These are phyloP conservation scores for Tenthredo mesomela DNA, from an alignment of 2,888 invertebrate species.

Conservation along the genomic window DNA sequence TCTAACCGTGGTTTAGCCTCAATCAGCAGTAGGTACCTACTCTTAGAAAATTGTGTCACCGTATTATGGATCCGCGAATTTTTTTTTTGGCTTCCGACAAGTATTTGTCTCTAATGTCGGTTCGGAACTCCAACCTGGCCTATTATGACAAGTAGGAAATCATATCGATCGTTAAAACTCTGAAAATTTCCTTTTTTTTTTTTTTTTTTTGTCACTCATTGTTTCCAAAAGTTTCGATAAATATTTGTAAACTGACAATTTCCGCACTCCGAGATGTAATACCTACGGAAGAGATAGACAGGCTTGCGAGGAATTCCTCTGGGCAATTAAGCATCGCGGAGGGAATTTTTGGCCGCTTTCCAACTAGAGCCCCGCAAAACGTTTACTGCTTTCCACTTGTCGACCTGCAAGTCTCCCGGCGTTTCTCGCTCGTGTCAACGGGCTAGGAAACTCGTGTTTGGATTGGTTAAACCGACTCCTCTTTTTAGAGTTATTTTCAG, in stretches of 20 bases:
- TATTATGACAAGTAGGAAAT: no score
- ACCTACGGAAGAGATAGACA: background rate
- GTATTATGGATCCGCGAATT: background rate
- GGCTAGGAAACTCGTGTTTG: slow-evolving; percentile 26
- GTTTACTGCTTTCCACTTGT: slow-evolving; percentile 47
- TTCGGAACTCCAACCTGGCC: no score
- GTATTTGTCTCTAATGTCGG: no score
- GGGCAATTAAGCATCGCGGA: slow-evolving; percentile 38
- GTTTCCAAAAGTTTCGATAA: background rate
- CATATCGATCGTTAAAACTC: no score
- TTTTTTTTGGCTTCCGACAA: no score
- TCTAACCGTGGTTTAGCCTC: slow-evolving; percentile 40
- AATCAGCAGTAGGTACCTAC: background rate
- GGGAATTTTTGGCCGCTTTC: slow-evolving; percentile 46
- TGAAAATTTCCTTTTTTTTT: background rate
- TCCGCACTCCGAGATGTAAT: background rate
- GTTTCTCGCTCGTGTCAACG: slow-evolving; percentile 32
- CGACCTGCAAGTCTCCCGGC: background rate
- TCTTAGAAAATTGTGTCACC: slow-evolving; percentile 12
- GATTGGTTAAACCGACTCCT: slow-evolving; percentile 35
- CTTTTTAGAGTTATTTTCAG: slow-evolving; percentile 3
- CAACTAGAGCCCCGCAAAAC: slow-evolving; percentile 32
- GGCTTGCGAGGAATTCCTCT: slow-evolving; percentile 36
- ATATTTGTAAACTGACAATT: slow-evolving; percentile 11
- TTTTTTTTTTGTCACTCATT: background rate